phyloP scores from a whole-genome alignment of 2,888 invertebrate species.

The Dasypogon diadema region DNA sequence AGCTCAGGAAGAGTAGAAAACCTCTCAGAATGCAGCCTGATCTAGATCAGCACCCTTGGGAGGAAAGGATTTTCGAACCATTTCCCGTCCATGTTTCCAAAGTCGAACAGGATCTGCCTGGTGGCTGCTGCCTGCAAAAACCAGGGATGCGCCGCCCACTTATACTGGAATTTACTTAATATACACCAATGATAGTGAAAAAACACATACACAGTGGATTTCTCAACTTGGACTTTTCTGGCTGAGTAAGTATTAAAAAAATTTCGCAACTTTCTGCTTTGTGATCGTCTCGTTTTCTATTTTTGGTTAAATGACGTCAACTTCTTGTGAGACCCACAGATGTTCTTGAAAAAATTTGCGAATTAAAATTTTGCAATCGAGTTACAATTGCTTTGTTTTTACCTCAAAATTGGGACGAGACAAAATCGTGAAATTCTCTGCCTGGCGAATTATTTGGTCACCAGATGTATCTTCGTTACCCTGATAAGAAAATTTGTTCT shows the following conservation, averaged over 20 bases:
- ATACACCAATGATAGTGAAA: background rate
- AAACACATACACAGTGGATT: background rate
- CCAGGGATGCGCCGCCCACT: background rate
- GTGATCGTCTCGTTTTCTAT: slow-evolving; percentile 43
- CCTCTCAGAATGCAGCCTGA: too few relatives aligned
- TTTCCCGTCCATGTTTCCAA: too few relatives aligned
- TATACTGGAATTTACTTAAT: background rate
- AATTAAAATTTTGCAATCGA: slow-evolving; percentile 10
- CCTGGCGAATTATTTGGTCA: too few relatives aligned
- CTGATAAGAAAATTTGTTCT: too few relatives aligned
- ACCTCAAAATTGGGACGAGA: background rate
- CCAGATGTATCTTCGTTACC: too few relatives aligned
- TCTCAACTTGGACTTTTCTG: slow-evolving; percentile 9
- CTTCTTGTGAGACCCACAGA: slow-evolving; percentile 44
- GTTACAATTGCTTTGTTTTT: background rate
- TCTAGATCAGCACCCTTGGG: too few relatives aligned
- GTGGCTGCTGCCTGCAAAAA: too few relatives aligned
- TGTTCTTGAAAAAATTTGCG: slow-evolving; percentile 31
- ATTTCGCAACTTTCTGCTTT: slow-evolving; percentile 32
- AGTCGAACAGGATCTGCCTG: too few relatives aligned
- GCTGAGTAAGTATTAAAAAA: slow-evolving; percentile 40
- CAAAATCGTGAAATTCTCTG: too few relatives aligned
- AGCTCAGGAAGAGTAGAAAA: background rate
- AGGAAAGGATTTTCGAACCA: too few relatives aligned
- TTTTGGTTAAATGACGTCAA: slow-evolving; percentile 52